Conservation (phyloP, 2,888 invertebrate species). For the Heteropelma amictum region DNA sequence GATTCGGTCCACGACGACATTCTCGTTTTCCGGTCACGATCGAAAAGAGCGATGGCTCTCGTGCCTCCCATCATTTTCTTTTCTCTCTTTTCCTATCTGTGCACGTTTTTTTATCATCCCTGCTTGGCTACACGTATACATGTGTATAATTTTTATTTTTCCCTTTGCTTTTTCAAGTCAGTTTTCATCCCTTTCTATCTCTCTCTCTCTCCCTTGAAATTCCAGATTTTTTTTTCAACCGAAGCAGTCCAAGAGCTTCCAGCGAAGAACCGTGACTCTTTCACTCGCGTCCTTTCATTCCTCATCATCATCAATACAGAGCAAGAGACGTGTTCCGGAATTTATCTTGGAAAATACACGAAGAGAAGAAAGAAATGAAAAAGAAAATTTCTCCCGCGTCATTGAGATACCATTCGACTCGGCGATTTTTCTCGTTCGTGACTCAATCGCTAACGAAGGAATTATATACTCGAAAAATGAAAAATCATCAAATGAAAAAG, state of each 20-base stretch:
- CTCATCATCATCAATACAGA: conserved; percentile 33
- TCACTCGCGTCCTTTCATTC: conserved; percentile 12
- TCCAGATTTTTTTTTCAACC: conserved; percentile 37
- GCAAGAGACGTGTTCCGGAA: conserved; percentile 56
- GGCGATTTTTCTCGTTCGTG: conserved; percentile 27
- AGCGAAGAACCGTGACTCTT: conserved; percentile 32
- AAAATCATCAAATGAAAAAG: background rate
- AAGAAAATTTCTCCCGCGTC: conserved; percentile 41
- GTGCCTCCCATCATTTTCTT: conserved; percentile 38
- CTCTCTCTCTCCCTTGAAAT: conserved; percentile 31
- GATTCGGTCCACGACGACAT: conserved; percentile 53
- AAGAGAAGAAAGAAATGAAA: background rate
- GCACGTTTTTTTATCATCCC: conserved; percentile 3
- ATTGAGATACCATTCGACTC: conserved; percentile 16
- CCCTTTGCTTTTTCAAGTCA: conserved; percentile 46
- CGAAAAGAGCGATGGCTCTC: conserved; percentile 58
- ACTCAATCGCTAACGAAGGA: conserved; percentile 48
- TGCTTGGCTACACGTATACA: too few species aligned
- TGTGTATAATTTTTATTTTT: too few species aligned
- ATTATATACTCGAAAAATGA: background rate
- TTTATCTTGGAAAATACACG: conserved; percentile 36
- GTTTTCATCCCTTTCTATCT: conserved; percentile 56
- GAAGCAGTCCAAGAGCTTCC: conserved; percentile 21
- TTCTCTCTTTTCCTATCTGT: background rate
- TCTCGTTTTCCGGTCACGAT: conserved; percentile 62